Evolutionary conservation across 2,797 vertebrate genomes (phyloP).

Genomic region (Odontamblyopus rebecca): DNA sequence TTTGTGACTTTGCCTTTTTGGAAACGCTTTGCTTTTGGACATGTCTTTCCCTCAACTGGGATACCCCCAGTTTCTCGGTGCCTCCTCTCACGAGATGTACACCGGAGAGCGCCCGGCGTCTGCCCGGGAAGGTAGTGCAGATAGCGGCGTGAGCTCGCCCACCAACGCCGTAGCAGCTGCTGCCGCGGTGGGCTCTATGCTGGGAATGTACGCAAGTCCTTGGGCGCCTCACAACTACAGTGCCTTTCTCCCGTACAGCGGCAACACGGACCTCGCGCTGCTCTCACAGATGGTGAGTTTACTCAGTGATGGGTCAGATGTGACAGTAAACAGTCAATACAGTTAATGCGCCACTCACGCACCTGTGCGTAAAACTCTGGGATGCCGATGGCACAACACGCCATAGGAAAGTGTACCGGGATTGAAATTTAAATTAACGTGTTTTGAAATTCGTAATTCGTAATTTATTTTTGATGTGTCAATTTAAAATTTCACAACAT

Average conservation of each 20-base stretch:
- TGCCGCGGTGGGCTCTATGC: conserved; percentile 89
- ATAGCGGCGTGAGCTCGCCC: conserved; percentile 80
- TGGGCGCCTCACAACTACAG: conserved; percentile 92
- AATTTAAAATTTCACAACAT: not conserved
- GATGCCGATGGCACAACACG: not conserved
- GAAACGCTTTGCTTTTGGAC: conserved; percentile 70
- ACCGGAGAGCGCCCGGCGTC: conserved; percentile 87
- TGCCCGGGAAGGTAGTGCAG: conserved; percentile 83
- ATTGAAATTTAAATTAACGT: not conserved
- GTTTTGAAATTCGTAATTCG: not conserved
- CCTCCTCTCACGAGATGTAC: conserved; percentile 87
- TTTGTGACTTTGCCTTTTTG: conserved; percentile 56
- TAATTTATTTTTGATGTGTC: not conserved
- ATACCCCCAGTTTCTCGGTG: conserved; percentile 91
- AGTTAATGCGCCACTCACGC: not conserved
- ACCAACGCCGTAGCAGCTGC: conserved; percentile 81
- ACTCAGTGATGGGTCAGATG: conserved; percentile 16
- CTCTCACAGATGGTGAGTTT: conserved; percentile 91
- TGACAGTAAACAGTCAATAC: not conserved
- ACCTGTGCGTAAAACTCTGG: not conserved
- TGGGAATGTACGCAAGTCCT: conserved; percentile 93
- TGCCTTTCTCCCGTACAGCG: conserved; percentile 94
- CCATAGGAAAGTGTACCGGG: not conserved
- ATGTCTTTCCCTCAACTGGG: conserved; percentile 98
- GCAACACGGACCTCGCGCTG: conserved; percentile 88